phyloP scores from a whole-genome alignment of 2,113 vertebrate genomes.

The Cyrtonyx montezumae region DNA sequence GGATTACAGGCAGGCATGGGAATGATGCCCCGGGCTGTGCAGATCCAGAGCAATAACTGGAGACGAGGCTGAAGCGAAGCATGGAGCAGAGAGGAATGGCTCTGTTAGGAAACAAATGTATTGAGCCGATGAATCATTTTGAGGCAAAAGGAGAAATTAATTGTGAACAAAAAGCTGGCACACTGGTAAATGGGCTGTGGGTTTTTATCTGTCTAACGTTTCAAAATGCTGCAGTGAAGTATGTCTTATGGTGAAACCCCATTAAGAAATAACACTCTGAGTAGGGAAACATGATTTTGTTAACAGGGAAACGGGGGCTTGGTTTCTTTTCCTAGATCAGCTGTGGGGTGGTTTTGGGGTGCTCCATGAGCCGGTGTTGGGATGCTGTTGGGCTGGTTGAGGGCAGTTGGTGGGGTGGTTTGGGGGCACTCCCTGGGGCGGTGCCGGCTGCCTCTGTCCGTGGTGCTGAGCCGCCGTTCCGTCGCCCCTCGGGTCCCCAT shows the following conservation, averaged over 20 bases:
- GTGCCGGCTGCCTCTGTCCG: rapidly evolving
- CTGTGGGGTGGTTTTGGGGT: too few relatives aligned
- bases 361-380: too few relatives aligned
- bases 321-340: neutral
- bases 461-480: neutral
- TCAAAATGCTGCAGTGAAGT: neutral
- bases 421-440: rapidly evolving
- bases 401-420: rapidly evolving
- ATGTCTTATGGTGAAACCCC: neutral
- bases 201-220: constrained; percentile 23
- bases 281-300: neutral
- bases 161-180: neutral
- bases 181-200: neutral
- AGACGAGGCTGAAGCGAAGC: neutral
- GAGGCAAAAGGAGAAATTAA: constrained; percentile 53
- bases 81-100: neutral
- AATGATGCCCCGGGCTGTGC: neutral
- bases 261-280: neutral
- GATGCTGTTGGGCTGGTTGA: rapidly evolving
- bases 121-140: constrained; percentile 41
- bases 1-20: neutral
- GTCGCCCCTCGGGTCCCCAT: rapidly evolving
- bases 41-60: neutral
- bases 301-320: neutral
- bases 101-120: neutral